Percentiles rank a stretch among this genome's conserved stretches.
Evolutionary conservation across 2,113 vertebrate species (phyloP).

Genomic region (Oophaga pumilio): DNA sequence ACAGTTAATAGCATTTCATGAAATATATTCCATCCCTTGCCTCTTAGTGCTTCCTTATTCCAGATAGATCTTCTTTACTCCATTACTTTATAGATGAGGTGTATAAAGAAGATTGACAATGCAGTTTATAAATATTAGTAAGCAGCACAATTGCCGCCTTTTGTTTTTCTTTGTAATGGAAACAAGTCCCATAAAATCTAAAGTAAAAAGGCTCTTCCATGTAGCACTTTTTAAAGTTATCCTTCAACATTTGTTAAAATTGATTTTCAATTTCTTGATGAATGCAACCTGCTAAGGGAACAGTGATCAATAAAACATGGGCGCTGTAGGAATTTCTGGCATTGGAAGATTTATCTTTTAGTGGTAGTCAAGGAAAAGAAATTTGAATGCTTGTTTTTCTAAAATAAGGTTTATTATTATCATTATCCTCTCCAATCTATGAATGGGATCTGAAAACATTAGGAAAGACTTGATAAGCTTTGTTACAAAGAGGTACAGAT

Average conservation of each 20-base stretch:
- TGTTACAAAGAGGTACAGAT: no score
- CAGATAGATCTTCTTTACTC: not conserved
- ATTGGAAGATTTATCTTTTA: constrained; percentile 11
- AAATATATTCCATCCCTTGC: no score
- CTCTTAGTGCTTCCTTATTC: not conserved
- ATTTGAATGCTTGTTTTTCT: not conserved
- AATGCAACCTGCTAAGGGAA: not conserved
- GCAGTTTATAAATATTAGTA: not conserved
- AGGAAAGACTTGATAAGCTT: no score
- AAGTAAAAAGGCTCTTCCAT: not conserved
- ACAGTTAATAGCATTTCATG: no score
- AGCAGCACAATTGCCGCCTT: not conserved
- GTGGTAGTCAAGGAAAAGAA: not conserved
- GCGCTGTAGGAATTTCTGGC: not conserved
- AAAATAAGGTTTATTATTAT: not conserved
- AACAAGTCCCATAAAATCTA: not conserved
- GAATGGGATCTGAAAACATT: not conserved
- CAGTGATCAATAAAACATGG: constrained; percentile 36
- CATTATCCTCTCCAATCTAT: not conserved
- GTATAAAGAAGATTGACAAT: not conserved
- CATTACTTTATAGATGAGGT: not conserved
- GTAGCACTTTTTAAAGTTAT: not conserved
- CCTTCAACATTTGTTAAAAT: constrained; percentile 26
- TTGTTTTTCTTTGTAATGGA: not conserved
- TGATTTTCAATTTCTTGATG: not conserved